phyloP scores from a whole-genome alignment of 2,113 vertebrate genomes.

The Sarotherodon lohbergeri region DNA sequence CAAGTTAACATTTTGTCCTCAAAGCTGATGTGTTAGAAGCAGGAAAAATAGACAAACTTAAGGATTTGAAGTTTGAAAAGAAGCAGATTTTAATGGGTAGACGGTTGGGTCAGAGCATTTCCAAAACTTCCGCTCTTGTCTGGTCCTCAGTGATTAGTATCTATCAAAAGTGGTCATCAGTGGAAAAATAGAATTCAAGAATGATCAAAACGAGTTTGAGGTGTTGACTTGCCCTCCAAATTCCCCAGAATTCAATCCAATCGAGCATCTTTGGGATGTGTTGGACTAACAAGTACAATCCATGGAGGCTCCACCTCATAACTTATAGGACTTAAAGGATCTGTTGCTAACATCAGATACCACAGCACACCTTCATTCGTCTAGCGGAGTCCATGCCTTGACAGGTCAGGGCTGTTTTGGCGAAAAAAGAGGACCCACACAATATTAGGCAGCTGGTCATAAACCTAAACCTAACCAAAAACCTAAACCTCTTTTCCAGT shows the following conservation, averaged over 20 bases:
- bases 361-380: not conserved
- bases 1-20: not conserved
- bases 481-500: not conserved
- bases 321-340: not conserved
- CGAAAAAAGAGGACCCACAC: rapidly evolving
- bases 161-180: not conserved
- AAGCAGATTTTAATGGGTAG: not conserved
- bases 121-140: not conserved
- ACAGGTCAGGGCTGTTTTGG: not conserved
- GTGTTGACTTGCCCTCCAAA: not conserved
- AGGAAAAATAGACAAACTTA: not conserved
- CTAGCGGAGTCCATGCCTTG: not conserved
- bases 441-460: not conserved
- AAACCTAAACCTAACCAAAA: not conserved
- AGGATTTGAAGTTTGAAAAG: not conserved
- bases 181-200: not conserved
- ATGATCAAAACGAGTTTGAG: not conserved
- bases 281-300: not conserved
- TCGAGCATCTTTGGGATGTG: not conserved
- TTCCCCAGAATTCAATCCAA: not conserved
- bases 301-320: not conserved
- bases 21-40: not conserved
- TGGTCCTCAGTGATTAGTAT: not conserved
- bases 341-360: not conserved
- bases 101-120: not conserved